Conservation (phyloP, 2,797 vertebrate species). For the Lacerta viridis region DNA sequence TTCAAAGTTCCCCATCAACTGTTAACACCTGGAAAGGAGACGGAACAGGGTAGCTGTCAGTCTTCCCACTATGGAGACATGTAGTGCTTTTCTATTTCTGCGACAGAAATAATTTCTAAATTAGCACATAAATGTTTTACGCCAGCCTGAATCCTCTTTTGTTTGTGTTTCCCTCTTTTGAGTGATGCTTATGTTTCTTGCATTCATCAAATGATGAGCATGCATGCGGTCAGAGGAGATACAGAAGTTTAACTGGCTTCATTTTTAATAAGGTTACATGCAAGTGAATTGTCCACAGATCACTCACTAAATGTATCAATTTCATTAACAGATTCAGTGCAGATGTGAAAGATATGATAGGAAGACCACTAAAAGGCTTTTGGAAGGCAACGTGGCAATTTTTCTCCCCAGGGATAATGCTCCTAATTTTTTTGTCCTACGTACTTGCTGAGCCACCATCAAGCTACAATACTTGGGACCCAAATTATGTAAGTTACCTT, state of each 20-base stretch:
- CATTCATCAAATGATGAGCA: not conserved
- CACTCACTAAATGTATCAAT: slow-evolving; percentile 22
- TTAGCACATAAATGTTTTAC: too few relatives aligned
- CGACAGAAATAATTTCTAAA: too few relatives aligned
- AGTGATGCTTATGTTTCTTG: not conserved
- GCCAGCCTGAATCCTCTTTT: too few relatives aligned
- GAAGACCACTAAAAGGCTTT: slow-evolving; percentile 84
- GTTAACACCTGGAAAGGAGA: too few relatives aligned
- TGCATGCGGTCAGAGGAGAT: too few relatives aligned
- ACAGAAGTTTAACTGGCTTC: not conserved
- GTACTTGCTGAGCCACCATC: slow-evolving; percentile 78
- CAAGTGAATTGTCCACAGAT: not conserved
- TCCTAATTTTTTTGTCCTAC: slow-evolving; percentile 85
- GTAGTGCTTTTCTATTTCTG: too few relatives aligned
- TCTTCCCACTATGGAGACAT: too few relatives aligned
- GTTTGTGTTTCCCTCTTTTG: too few relatives aligned
- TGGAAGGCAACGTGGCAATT: slow-evolving; percentile 89
- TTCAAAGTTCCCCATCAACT: too few relatives aligned
- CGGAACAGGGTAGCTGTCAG: too few relatives aligned
- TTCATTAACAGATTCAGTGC: slow-evolving; percentile 86
- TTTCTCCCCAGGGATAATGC: slow-evolving; percentile 89
- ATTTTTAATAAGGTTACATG: not conserved
- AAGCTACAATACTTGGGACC: slow-evolving; percentile 88
- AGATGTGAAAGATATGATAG: slow-evolving; percentile 90
- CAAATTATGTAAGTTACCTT: slow-evolving; percentile 83